Conservation (phyloP, 2,888 invertebrate species). For the Sinohyriopsis cumingii region DNA sequence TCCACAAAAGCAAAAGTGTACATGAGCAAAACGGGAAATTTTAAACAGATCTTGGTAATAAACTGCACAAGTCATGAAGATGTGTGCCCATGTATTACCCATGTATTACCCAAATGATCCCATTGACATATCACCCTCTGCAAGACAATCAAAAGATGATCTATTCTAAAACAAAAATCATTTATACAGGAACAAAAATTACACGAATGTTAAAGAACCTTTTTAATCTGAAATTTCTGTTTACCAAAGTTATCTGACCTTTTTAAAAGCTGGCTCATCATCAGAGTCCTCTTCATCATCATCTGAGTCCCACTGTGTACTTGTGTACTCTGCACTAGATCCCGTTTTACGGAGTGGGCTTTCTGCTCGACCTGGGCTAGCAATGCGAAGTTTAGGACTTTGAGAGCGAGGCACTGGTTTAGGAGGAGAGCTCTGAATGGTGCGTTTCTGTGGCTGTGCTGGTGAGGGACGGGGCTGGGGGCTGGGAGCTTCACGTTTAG, state of each 20-base stretch:
- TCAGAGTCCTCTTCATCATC: conserved; percentile 50
- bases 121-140: no score
- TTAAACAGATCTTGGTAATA: no score
- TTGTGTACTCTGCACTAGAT: conserved; percentile 61
- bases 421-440: conserved; percentile 13
- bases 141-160: no score
- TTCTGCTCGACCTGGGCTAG: conserved; percentile 22
- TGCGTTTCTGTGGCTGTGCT: conserved; percentile 3
- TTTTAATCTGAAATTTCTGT: no score
- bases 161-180: no score
- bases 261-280: conserved; percentile 78
- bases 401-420: conserved; percentile 39
- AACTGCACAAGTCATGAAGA: no score
- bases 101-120: no score
- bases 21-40: no score
- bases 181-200: no score
- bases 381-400: conserved; percentile 37
- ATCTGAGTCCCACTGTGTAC: conserved; percentile 62
- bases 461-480: conserved; percentile 15
- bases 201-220: no score
- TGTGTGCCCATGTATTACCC: no score
- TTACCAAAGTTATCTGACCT: conserved; percentile 2
- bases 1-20: no score
- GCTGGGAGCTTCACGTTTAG: conserved; percentile 25
- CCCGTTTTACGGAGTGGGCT: conserved; percentile 36